These are phyloP conservation scores for Semaprochilodus insignis DNA, from an alignment of 2,797 vertebrate genomes.

Conservation along the genomic window DNA sequence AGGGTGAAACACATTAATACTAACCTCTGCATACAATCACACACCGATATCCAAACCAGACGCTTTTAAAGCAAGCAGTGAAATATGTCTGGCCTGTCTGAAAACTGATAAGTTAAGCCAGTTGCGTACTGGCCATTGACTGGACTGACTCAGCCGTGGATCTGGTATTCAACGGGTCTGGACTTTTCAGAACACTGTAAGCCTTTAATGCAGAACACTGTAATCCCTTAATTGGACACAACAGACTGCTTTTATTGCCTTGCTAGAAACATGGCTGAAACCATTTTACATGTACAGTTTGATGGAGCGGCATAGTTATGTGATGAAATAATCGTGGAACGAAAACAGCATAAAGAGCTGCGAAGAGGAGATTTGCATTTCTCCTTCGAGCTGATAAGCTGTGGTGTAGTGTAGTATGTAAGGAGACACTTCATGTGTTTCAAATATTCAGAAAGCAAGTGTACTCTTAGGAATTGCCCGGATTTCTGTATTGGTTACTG, in stretches of 20 bases:
- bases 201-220: conserved; percentile 72
- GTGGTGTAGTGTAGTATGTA: too few species aligned
- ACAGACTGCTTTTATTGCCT: conserved; percentile 71
- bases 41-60: conserved; percentile 15
- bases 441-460: too few species aligned
- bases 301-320: conserved; percentile 79
- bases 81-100: conserved; percentile 37
- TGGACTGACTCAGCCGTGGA: conserved; percentile 29
- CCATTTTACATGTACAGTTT: conserved; percentile 67
- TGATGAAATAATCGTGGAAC: conserved; percentile 71
- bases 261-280: conserved; percentile 63
- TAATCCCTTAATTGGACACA: conserved; percentile 78
- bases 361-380: conserved; percentile 64
- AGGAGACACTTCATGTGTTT: too few species aligned
- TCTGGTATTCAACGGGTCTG: conserved; percentile 39
- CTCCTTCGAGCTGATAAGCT: conserved; percentile 53
- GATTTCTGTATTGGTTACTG: too few species aligned
- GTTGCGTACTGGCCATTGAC: conserved; percentile 21
- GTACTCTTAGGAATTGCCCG: too few species aligned
- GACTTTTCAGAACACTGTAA: conserved; percentile 62
- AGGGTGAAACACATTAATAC: neutral
- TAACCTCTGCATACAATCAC: neutral
- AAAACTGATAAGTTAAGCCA: conserved; percentile 48
- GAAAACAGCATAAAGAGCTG: conserved; percentile 47
- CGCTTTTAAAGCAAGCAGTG: conserved; percentile 37